A percentile compares a stretch with the other conserved stretches of the same genome.
Evolutionary conservation across 2,113 vertebrate genomes (phyloP).

Genomic region (Ibidorhyncha struthersii): DNA sequence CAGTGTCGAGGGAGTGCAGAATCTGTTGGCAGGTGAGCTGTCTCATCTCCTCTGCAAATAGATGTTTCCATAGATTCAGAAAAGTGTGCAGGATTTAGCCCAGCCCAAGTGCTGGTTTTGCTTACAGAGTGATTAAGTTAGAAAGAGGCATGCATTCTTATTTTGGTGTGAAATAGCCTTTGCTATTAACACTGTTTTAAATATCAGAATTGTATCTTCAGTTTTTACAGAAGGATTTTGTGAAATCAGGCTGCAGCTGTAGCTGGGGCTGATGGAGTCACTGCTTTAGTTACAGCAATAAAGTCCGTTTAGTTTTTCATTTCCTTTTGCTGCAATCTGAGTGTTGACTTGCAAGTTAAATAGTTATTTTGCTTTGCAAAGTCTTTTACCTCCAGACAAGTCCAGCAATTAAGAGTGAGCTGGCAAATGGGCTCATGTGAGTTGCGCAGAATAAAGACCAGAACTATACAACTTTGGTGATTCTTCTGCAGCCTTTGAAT

Average conservation of each 20-base stretch:
- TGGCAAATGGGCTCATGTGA: slow-evolving; percentile 20
- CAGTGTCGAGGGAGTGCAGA: not conserved
- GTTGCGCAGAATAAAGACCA: not conserved
- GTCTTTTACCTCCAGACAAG: slow-evolving; percentile 26
- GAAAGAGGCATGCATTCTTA: not conserved
- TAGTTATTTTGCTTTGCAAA: slow-evolving; percentile 54
- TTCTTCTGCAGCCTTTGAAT: slow-evolving; percentile 23
- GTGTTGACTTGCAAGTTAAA: slow-evolving; percentile 64
- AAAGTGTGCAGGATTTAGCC: not conserved
- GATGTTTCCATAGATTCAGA: not conserved
- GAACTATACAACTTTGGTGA: not conserved
- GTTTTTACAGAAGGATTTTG: not conserved
- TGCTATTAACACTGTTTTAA: not conserved
- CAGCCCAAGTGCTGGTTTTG: not conserved
- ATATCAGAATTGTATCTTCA: not conserved
- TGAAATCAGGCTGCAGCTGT: not conserved
- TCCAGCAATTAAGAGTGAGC: slow-evolving; percentile 45
- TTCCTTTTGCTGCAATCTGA: slow-evolving; percentile 35
- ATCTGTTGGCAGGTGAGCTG: not conserved
- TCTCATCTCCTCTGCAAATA: not conserved
- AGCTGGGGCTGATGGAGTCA: not conserved
- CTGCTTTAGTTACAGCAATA: slow-evolving; percentile 4
- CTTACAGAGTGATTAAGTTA: not conserved
- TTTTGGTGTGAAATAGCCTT: not conserved
- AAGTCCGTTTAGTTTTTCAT: slow-evolving; percentile 39